Conservation (phyloP, 2,888 invertebrate genomes). For the Cordilura impudica region DNA sequence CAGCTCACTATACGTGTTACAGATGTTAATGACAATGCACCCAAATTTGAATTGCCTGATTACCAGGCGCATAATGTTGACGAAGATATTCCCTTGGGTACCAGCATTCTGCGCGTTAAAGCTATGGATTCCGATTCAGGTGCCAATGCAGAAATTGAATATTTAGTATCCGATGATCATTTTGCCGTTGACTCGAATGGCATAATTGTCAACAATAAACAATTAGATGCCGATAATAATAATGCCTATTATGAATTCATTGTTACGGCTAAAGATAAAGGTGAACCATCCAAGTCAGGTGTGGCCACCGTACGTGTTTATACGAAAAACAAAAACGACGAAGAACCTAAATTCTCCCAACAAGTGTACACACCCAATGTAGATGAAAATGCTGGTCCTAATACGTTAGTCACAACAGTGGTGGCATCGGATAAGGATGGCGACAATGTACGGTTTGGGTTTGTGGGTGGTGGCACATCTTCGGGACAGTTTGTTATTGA, state of each 20-base stretch:
- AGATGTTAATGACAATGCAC: constrained; percentile 98
- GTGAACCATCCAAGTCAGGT: constrained; percentile 94
- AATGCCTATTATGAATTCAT: constrained; percentile 97
- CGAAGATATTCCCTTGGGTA: constrained; percentile 94
- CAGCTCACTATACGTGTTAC: constrained; percentile 95
- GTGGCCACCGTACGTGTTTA: constrained; percentile 96
- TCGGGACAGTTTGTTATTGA: constrained; percentile 97
- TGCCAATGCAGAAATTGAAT: constrained; percentile 95
- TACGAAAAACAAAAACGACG: constrained; percentile 99
- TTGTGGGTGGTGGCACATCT: constrained; percentile 92
- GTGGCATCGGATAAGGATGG: constrained; percentile 98
- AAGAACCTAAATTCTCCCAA: constrained; percentile 97
- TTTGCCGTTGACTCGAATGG: constrained; percentile 96
- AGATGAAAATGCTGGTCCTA: constrained; percentile 96
- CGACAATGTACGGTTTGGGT: constrained; percentile 95
- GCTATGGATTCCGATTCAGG: constrained; percentile 97
- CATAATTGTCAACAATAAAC: constrained; percentile 94
- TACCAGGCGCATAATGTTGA: constrained; percentile 98
- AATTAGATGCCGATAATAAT: constrained; percentile 96
- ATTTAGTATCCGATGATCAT: constrained; percentile 93
- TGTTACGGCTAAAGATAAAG: constrained; percentile 96
- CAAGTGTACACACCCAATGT: constrained; percentile 98
- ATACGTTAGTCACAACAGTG: constrained; percentile 96
- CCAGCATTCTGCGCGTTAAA: constrained; percentile 95
- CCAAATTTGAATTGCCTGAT: constrained; percentile 96